These are phyloP conservation scores for Hozukius guyotensis DNA, from an alignment of 2,797 vertebrate genomes.

Conservation along the genomic window DNA sequence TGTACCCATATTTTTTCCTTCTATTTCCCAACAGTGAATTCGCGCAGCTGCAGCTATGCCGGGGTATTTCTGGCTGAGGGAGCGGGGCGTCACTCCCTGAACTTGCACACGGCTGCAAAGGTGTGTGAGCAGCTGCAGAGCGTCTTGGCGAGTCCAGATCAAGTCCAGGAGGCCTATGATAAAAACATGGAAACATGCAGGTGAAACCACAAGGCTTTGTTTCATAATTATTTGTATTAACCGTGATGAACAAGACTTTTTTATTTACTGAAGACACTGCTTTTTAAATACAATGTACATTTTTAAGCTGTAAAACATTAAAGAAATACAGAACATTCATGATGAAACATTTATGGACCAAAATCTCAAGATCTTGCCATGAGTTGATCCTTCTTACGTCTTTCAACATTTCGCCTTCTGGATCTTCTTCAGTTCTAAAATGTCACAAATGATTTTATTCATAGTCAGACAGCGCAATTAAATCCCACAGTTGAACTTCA, in stretches of 20 bases:
- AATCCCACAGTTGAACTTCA: not conserved
- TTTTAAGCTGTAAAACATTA: not conserved
- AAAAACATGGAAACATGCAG: conserved; percentile 91
- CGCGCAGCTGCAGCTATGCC: conserved; percentile 81
- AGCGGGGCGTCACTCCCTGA: conserved; percentile 84
- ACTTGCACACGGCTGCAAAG: conserved; percentile 65
- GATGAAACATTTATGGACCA: not conserved
- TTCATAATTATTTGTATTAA: not conserved
- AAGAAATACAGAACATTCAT: not conserved
- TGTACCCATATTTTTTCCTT: not conserved
- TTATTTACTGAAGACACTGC: not conserved
- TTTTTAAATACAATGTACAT: not conserved
- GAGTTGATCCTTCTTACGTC: not conserved
- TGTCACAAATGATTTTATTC: not conserved
- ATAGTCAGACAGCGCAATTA: not conserved
- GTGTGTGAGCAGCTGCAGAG: conserved; percentile 83
- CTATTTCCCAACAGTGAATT: conserved; percentile 44
- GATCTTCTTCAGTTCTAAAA: not conserved
- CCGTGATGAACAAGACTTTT: not conserved
- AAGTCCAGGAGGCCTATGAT: conserved; percentile 75
- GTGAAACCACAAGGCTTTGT: conserved; percentile 68
- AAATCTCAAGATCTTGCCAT: not conserved
- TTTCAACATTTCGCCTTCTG: not conserved
- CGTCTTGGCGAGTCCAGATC: conserved; percentile 80
- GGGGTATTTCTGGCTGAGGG: conserved; percentile 90